A percentile compares a stretch with the other conserved stretches of the same genome.
phyloP scores from a whole-genome alignment of 2,888 invertebrate genomes.

The Eumerus sabulonum region DNA sequence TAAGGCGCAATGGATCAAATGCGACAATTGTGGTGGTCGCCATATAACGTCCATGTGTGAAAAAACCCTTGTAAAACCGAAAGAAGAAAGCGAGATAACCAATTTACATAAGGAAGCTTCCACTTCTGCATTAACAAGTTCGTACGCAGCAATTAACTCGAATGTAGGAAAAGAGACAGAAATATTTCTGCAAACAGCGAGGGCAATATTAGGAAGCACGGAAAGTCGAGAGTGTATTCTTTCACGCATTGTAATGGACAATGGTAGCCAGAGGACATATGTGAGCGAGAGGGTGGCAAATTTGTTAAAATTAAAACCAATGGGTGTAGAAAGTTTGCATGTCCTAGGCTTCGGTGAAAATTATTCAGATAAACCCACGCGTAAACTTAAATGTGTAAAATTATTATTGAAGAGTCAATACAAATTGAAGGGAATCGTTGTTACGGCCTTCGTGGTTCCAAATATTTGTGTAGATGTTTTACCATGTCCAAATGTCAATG shows the following conservation, averaged over 20 bases:
- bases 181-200: constrained; percentile 59
- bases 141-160: constrained; percentile 21
- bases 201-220: constrained; percentile 40
- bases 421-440: neutral
- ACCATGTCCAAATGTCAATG: constrained; percentile 30
- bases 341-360: neutral
- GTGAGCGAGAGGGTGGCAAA: constrained; percentile 37
- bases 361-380: constrained; percentile 2
- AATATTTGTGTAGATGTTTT: constrained; percentile 45
- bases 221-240: constrained; percentile 7
- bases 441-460: constrained; percentile 20
- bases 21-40: constrained; percentile 30
- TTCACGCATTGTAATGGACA: constrained; percentile 49
- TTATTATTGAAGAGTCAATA: constrained; percentile 45
- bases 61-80: neutral
- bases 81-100: too few relatives aligned
- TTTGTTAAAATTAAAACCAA: constrained; percentile 18
- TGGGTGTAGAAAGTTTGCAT: neutral
- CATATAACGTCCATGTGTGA: constrained; percentile 51
- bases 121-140: neutral
- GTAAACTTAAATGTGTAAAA: constrained; percentile 40
- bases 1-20: constrained; percentile 39
- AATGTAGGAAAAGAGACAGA: constrained; percentile 5
- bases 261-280: constrained; percentile 57
- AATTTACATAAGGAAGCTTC: neutral